These are phyloP conservation scores for Eucidaris tribuloides DNA, from an alignment of 35 echinoderm and acorn worm species.

Conservation along the genomic window DNA sequence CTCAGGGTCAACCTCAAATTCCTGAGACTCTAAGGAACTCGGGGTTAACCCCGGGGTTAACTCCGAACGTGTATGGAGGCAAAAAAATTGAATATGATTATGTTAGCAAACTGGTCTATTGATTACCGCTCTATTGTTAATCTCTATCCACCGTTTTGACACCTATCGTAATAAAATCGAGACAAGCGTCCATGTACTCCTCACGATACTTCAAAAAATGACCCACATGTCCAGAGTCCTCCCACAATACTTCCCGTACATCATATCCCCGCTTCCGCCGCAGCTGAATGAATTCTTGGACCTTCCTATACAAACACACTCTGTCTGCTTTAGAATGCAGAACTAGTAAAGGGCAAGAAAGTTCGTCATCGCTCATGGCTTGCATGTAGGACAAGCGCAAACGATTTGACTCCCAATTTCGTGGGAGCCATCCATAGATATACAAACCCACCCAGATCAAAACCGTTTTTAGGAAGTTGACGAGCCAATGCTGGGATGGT, in stretches of 20 bases:
- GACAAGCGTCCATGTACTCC: constrained; percentile 61
- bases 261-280: constrained; percentile 36
- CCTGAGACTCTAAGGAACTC: too few relatives aligned
- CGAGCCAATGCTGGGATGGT: constrained; percentile 18
- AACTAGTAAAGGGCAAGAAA: constrained; percentile 61
- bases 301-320: constrained; percentile 30
- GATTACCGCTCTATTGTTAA: too few relatives aligned
- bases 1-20: too few relatives aligned
- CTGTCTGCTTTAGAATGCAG: constrained; percentile 80
- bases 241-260: constrained; percentile 72
- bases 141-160: too few relatives aligned
- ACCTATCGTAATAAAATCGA: constrained; percentile 74
- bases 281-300: constrained; percentile 63
- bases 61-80: too few relatives aligned
- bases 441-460: not conserved
- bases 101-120: too few relatives aligned
- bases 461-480: not conserved
- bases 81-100: too few relatives aligned
- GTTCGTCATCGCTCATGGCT: not conserved
- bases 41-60: too few relatives aligned
- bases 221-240: constrained; percentile 66
- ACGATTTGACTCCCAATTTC: not conserved
- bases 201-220: constrained; percentile 58
- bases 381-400: not conserved
- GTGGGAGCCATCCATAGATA: not conserved